Percentiles rank a stretch among this genome's conserved stretches.
phyloP scores from a whole-genome alignment of 2,888 invertebrate species.

The Hirtodrosophila cameraria region DNA sequence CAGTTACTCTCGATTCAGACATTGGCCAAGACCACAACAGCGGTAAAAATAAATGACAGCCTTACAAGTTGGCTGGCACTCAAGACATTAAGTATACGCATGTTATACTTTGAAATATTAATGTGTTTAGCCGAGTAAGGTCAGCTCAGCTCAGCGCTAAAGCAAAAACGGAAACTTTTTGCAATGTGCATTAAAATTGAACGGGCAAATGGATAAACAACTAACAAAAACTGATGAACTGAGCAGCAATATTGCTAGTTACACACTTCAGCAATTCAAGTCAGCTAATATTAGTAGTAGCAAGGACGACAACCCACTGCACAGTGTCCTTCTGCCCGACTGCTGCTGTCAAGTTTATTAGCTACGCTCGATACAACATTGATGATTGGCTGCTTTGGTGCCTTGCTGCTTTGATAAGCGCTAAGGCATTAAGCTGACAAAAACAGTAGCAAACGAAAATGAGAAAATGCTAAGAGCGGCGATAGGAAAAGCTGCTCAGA shows the following conservation, averaged over 20 bases:
- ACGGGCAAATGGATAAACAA: constrained; percentile 29
- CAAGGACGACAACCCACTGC: not conserved
- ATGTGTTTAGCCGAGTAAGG: constrained; percentile 31
- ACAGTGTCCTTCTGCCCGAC: not conserved
- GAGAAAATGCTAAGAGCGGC: constrained; percentile 40
- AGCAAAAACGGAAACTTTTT: constrained; percentile 50
- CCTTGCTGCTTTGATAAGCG: constrained; percentile 63
- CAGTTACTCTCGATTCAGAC: constrained; percentile 1
- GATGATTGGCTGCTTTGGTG: constrained; percentile 69
- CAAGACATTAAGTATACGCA: constrained; percentile 1
- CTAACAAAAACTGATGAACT: constrained; percentile 34
- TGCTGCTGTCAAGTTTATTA: constrained; percentile 66
- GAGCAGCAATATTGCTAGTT: constrained; percentile 40
- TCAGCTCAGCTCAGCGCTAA: constrained; percentile 16
- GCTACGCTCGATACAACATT: constrained; percentile 66
- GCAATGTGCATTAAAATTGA: constrained; percentile 61
- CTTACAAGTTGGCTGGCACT: too few species aligned
- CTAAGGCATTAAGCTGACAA: constrained; percentile 73
- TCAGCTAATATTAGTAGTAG: constrained; percentile 9
- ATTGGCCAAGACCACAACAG: constrained; percentile 19
- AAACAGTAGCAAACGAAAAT: constrained; percentile 60
- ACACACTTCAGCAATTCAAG: constrained; percentile 41
- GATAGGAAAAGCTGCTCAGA: constrained; percentile 15
- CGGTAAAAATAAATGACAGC: not conserved
- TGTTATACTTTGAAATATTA: constrained; percentile 59